A percentile compares a stretch with the other conserved stretches of the same genome.
Conservation (phyloP, 2,797 vertebrate species). For the Anguilla megastoma region DNA sequence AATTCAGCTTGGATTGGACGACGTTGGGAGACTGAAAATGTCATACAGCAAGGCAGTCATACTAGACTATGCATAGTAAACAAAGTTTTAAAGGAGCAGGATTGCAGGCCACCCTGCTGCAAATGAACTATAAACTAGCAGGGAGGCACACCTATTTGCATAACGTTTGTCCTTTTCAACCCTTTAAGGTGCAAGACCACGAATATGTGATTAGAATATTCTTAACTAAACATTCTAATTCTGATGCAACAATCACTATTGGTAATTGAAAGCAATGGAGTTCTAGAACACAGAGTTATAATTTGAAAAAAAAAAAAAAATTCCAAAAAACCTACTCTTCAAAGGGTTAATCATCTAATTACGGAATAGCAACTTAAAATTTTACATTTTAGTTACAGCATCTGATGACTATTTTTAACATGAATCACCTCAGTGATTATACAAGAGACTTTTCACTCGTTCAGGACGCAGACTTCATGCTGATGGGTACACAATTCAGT, state of each 20-base stretch:
- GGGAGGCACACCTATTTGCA: background rate
- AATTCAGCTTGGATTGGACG: conserved; percentile 27
- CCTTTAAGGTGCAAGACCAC: too few species aligned
- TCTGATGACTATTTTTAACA: background rate
- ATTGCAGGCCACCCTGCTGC: background rate
- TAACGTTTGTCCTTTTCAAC: background rate
- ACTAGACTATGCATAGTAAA: conserved; percentile 15
- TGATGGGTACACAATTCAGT: background rate
- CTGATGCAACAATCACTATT: too few species aligned
- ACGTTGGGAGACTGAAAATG: background rate
- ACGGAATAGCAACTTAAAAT: background rate
- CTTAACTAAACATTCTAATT: too few species aligned
- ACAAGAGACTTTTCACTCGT: background rate
- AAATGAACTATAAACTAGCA: background rate
- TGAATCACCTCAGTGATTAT: background rate
- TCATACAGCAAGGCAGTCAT: conserved; percentile 20
- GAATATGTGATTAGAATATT: too few species aligned
- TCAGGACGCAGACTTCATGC: background rate
- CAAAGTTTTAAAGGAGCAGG: conserved; percentile 36
- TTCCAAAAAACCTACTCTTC: too few species aligned
- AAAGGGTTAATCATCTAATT: background rate
- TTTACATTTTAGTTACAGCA: background rate
- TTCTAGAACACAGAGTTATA: too few species aligned
- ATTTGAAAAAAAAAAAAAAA: too few species aligned
- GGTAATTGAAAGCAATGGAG: too few species aligned